Conservation (phyloP, 2,113 vertebrate species). For the Cathartes aura region DNA sequence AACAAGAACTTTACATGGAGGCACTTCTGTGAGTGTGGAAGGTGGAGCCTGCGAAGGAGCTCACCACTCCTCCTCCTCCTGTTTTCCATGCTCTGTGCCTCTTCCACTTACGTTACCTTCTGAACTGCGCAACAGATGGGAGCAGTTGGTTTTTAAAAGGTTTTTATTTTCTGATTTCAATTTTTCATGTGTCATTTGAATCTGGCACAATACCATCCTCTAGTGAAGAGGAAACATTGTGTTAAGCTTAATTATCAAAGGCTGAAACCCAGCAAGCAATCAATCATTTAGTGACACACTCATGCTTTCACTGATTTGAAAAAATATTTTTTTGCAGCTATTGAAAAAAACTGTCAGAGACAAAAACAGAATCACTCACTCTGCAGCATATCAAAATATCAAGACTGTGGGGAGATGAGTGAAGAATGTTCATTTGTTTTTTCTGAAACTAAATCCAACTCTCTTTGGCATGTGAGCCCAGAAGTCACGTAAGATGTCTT, state of each 20-base stretch:
- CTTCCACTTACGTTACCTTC: neutral
- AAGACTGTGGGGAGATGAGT: conserved; percentile 47
- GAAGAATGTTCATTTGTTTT: conserved; percentile 67
- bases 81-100: neutral
- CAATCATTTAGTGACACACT: conserved; percentile 76
- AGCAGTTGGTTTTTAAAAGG: conserved; percentile 47
- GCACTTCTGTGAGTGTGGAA: neutral
- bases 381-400: conserved; percentile 49
- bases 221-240: conserved; percentile 65
- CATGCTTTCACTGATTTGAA: conserved; percentile 69
- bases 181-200: conserved; percentile 71
- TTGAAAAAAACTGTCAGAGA: conserved; percentile 56
- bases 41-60: neutral
- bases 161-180: conserved; percentile 59
- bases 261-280: conserved; percentile 73
- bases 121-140: conserved; percentile 38
- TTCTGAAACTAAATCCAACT: conserved; percentile 73
- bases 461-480: conserved; percentile 30
- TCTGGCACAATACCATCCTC: conserved; percentile 65
- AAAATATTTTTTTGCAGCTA: conserved; percentile 66
- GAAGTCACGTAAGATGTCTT: conserved; percentile 61
- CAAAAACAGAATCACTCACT: conserved; percentile 2
- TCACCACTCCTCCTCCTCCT: neutral
- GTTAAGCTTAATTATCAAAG: conserved; percentile 80
- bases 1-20: neutral